Base-by-base conservation (phyloP, 2,888 invertebrate species). In the Aquatica leii region DNA sequence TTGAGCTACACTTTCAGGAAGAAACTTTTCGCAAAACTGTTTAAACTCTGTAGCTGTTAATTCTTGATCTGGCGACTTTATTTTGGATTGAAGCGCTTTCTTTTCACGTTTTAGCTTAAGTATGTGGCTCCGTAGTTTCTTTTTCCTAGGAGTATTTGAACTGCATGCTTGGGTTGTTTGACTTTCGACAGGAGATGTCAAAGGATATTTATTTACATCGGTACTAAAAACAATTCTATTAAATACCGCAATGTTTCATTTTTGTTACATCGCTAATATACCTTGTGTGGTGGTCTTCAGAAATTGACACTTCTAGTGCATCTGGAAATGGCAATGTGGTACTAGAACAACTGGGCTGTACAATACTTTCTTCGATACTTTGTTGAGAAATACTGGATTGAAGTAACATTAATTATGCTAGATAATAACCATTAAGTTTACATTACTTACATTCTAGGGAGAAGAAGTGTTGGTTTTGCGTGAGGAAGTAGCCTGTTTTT, bases 361-460 rank as follows among this genome's bases (percentile, higher is more conserved):
- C 4, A 4, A 2, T 24, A 15, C 41, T 15, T 41, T 41, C 24
- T 6, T 2, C 24, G 24, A 2, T 12, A 41, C 14, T 48, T 48
- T 48, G 11, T 48, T 48, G 48, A 18, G 48, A 48, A 48, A 48
- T 3, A n/a, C n/a, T n/a, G n/a, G n/a, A 48, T n/a, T 48, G 11
- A 21, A 48, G 18, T 48, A 48, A 48, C 9, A 21, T 11, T 37
- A 43, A 3, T n/a, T n/a, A n/a, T n/a, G n/a, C n/a, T n/a, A n/a
- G n/a, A n/a, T n/a, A n/a, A n/a, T n/a, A n/a, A n/a, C 17, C n/a
- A 17, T 2, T 43, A 14, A 2, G 6, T 4, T 11, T 2, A 17
- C 4, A 43, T 4, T n/a, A 17, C 43, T 14, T 43, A 37, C 37
- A 8, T 37, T 37, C 17, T 11, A 43, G 43, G 17, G 2, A 43